A percentile compares a stretch with the other conserved stretches of the same genome.
phyloP scores from a whole-genome alignment of 2,888 invertebrate species.

The Chymomyza amoena region DNA sequence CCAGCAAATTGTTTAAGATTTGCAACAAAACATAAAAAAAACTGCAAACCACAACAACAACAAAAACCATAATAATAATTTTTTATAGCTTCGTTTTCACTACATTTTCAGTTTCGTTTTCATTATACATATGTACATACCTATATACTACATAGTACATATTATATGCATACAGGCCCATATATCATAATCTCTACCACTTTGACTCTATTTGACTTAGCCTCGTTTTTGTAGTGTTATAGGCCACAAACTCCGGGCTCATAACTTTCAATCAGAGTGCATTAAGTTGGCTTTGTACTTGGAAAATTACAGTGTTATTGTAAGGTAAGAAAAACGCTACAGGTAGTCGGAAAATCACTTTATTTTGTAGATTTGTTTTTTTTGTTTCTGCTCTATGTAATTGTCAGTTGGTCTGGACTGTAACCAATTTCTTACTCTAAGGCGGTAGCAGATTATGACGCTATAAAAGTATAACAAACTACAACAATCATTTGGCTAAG shows the following conservation, averaged over 20 bases:
- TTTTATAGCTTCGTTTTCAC: constrained; percentile 21
- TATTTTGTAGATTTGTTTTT: neutral
- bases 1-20: constrained; percentile 43
- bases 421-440: too few species aligned
- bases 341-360: neutral
- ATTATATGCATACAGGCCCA: too few species aligned
- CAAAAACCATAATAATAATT: constrained; percentile 13
- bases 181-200: constrained; percentile 28
- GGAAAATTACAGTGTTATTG: neutral
- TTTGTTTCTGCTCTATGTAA: neutral
- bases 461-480: constrained; percentile 10
- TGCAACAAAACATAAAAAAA: constrained; percentile 37
- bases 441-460: neutral
- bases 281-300: neutral
- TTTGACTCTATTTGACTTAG: constrained; percentile 27
- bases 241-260: constrained; percentile 28
- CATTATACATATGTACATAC: too few species aligned
- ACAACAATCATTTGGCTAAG: neutral
- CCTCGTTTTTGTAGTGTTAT: constrained; percentile 28
- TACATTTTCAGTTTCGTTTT: neutral
- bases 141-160: too few species aligned
- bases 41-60: constrained; percentile 4
- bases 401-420: neutral
- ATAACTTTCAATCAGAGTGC: constrained; percentile 53
- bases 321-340: neutral